Percentiles rank a stretch among this genome's conserved stretches.
Conservation (phyloP, 2,113 vertebrate species). For the Bagarius yarrelli region DNA sequence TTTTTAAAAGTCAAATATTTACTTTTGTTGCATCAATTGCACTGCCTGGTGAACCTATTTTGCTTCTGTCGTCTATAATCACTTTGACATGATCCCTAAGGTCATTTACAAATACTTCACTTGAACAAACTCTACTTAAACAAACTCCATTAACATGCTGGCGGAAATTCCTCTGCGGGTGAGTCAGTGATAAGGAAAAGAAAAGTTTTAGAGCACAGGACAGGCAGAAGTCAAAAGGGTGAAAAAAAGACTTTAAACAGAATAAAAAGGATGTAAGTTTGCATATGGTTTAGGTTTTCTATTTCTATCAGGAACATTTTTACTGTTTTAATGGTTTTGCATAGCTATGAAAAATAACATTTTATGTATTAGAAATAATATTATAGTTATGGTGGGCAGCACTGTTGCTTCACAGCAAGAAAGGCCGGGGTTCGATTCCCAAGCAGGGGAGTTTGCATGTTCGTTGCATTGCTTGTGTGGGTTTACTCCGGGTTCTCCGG, state of each 20-base stretch:
- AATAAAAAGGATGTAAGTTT: neutral
- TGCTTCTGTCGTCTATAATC: neutral
- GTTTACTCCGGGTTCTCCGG: too few relatives aligned
- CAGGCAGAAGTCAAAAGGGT: neutral
- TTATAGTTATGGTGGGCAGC: too few relatives aligned
- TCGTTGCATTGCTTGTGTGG: too few relatives aligned
- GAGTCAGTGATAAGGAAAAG: neutral
- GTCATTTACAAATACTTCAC: neutral
- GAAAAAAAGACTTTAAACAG: neutral
- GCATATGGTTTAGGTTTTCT: neutral
- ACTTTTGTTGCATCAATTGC: neutral
- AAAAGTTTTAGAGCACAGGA: neutral
- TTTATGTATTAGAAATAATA: neutral
- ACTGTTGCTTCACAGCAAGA: too few relatives aligned
- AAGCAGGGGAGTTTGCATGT: too few relatives aligned
- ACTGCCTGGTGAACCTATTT: neutral
- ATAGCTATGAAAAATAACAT: neutral
- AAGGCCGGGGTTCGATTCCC: too few relatives aligned
- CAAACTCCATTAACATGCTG: neutral
- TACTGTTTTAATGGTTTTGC: neutral
- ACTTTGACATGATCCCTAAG: constrained; percentile 6
- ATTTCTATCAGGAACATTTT: neutral
- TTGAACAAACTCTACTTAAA: neutral
- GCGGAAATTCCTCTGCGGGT: neutral
- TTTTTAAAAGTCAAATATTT: neutral